Evolutionary conservation across 2,113 vertebrate genomes (phyloP).

Genomic region (Passer domesticus): DNA sequence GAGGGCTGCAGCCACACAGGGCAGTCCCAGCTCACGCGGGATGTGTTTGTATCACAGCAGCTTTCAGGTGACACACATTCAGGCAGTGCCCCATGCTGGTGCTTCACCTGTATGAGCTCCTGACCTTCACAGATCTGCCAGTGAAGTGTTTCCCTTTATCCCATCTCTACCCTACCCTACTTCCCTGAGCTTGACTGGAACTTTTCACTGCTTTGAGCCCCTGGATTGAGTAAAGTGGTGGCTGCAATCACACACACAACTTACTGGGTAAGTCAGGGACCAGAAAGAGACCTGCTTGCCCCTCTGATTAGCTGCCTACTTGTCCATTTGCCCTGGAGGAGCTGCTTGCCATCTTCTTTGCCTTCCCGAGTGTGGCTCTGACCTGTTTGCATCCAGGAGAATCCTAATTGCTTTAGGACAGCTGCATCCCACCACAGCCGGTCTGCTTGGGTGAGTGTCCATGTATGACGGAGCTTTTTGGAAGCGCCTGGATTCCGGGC

Average conservation of each 20-base stretch:
- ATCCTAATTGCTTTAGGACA: background rate
- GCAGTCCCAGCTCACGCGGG: background rate
- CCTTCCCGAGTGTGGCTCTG: background rate
- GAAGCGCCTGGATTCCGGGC: background rate
- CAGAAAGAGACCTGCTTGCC: rapidly evolving
- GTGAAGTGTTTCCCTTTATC: background rate
- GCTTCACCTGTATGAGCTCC: background rate
- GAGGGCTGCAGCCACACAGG: background rate
- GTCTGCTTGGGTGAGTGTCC: background rate
- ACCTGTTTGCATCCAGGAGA: background rate
- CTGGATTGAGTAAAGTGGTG: rapidly evolving
- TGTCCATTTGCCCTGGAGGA: background rate
- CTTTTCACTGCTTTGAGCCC: background rate
- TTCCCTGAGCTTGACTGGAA: background rate
- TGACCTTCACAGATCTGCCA: background rate
- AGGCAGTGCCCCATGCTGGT: background rate
- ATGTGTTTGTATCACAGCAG: background rate
- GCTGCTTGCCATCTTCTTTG: background rate
- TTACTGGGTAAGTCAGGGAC: background rate
- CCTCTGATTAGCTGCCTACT: background rate
- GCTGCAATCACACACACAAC: background rate
- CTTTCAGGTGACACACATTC: background rate
- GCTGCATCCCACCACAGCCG: background rate
- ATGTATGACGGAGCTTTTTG: background rate
- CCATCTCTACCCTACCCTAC: background rate